These are phyloP conservation scores for Stenodera caucasica DNA, from an alignment of 2,888 invertebrate species.

Conservation along the genomic window DNA sequence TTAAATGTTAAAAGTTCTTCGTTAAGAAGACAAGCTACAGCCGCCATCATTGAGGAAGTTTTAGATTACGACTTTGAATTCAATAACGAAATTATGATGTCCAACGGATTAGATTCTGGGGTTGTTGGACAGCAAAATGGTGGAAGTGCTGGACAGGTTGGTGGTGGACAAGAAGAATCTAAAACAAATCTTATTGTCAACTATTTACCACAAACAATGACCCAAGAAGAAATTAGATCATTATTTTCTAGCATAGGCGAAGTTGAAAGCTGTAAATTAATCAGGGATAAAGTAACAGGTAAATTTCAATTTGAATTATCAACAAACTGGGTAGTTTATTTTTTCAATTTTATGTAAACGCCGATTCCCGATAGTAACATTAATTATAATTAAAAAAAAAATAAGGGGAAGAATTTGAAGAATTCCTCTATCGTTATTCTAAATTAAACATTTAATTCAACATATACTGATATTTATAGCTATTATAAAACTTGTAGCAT, in stretches of 20 bases:
- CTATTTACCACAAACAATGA: conserved; percentile 99
- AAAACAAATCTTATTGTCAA: conserved; percentile 99
- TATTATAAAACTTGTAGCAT: conserved; percentile 31
- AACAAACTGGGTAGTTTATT: not conserved
- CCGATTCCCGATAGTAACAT: not conserved
- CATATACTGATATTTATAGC: conserved; percentile 30
- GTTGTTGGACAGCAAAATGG: conserved; percentile 82
- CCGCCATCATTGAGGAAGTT: conserved; percentile 42
- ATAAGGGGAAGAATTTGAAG: conserved; percentile 1
- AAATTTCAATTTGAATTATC: conserved; percentile 48
- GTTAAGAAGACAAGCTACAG: conserved; percentile 24
- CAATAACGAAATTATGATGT: conserved; percentile 66
- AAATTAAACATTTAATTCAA: conserved; percentile 27
- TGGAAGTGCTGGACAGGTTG: conserved; percentile 60
- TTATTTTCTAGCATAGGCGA: conserved; percentile 98
- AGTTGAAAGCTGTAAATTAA: conserved; percentile 98
- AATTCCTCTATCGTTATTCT: conserved; percentile 15
- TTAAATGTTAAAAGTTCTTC: conserved; percentile 29
- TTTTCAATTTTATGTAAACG: conserved; percentile 2
- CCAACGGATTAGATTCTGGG: conserved; percentile 81
- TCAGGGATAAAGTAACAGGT: conserved; percentile 97
- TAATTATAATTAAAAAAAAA: not conserved
- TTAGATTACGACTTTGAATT: conserved; percentile 41
- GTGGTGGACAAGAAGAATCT: conserved; percentile 81
- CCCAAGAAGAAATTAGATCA: conserved; percentile 97